A percentile compares a stretch with the other conserved stretches of the same genome.
Evolutionary conservation across 2,113 vertebrate genomes (phyloP).

Genomic region (Sinocyclocheilus rhinocerous): DNA sequence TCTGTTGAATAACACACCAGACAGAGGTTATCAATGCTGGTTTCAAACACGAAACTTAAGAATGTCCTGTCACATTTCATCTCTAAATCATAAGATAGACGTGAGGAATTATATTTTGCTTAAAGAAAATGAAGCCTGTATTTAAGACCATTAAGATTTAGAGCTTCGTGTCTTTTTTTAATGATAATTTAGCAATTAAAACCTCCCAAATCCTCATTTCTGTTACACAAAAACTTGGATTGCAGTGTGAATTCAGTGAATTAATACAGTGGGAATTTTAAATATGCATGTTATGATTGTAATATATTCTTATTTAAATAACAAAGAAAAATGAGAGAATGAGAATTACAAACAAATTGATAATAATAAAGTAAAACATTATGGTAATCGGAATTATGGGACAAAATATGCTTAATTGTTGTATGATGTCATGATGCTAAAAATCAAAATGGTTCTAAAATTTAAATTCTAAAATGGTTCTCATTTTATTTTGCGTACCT

Average conservation of each 20-base stretch:
- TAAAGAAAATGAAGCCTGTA: not conserved
- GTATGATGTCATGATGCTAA: not conserved
- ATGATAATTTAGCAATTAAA: not conserved
- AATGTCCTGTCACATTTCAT: not conserved
- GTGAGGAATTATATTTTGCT: not conserved
- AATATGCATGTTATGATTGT: not conserved
- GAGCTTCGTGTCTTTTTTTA: not conserved
- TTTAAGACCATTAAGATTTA: not conserved
- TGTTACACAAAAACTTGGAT: not conserved
- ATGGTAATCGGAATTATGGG: rapidly evolving
- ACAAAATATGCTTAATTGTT: not conserved
- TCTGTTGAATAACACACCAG: constrained; percentile 54
- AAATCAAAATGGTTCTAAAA: not conserved
- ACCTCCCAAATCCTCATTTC: not conserved
- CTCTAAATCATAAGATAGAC: not conserved
- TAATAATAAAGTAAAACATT: not conserved
- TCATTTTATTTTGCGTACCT: too few relatives aligned
- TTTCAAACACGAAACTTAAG: not conserved
- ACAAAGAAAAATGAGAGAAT: not conserved
- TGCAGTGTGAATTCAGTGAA: not conserved
- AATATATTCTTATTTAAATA: not conserved
- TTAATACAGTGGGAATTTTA: not conserved
- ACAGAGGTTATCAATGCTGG: not conserved
- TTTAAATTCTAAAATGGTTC: too few relatives aligned
- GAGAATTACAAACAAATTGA: not conserved